Evolutionary conservation across 2,888 invertebrate genomes (phyloP), one percentile per base, ranked within the genome.

Genomic region (Lasioglossum vierecki): DNA sequence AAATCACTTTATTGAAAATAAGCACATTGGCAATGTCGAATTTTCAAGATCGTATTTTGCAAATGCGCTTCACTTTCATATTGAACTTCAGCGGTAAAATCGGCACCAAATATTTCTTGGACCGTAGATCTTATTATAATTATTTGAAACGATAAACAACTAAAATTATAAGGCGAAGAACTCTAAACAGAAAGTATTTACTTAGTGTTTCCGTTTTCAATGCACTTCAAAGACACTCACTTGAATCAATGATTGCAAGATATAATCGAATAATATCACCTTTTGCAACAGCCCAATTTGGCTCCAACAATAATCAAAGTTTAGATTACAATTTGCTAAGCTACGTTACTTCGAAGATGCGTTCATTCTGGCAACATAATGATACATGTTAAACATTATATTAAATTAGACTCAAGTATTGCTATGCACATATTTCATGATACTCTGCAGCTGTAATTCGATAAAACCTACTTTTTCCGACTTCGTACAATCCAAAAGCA

Each of bases 201-300:
- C 60, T 46, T 73, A 11, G 13, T 22, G 13, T 44, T 41, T 18
- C 41, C 49, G 79, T 82, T 88, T 84, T 84, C 86, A 86, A 82
- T 81, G 77, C 88, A 88, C 88, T 88, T 88, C 81, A 85, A 88
- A 88, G 85, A 83, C 79, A 80, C 68, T 63, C 18, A 18, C 35
- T 44, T 44, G 44, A 13, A 44, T 44, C 44, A 44, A 44, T 44
- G 44, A 44, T 13, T 13, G 4, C 44, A 44, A 78, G 71, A 79
- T 72, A 57, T 60, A 84, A 70, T 49, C 30, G 6, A 22, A 44
- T 35, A 49, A 46, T 70, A 71, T 74, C 66, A 75, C 76, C 57
- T 63, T 44, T 26, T 72, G n/a, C 35, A 72, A 8, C 57, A 73
- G 13, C 18, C 39, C n/a, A 57, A n/a, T 13, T 49, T n/a, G 35